Evolutionary conservation across 2,888 invertebrate species (phyloP), one percentile per base, ranked within the genome.

Genomic region (Keiferia lycopersicella): DNA sequence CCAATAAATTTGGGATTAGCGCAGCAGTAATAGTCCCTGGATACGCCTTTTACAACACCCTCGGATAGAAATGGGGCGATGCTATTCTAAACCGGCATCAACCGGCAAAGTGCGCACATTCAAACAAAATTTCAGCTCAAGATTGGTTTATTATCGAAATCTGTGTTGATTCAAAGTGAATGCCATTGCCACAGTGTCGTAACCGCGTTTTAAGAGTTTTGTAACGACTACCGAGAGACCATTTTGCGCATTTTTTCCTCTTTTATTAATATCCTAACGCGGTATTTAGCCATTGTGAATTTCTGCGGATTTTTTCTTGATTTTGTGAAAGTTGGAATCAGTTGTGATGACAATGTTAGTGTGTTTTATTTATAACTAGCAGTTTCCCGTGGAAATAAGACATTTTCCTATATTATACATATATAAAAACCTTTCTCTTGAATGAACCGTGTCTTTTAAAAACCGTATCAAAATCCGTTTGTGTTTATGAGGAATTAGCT

Each of bases 181-280:
- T 73, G 77, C 73, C 75, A 76, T 66, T 76, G 77, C 72, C 76
- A 61, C 73, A 69, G 57, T 76, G 69, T 75, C 67, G 73, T 67
- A 76, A 76, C 60, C 8, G 10, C 38, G 68, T 69, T 74, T 73
- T 69, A 62, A 64, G 41, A 26, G 66, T 65, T 64, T 65, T 58
- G 67, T 72, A 73, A 68, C 71, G 62, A 61, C 59, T 39, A 58
- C 18, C 58, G 41, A 39, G 18, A 61, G 41, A 53, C 53, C 53
- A 16, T 56, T 56, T 56, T 16, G 56, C 16, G 18, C 34, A 56
- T 10, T 34, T 56, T 56, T 34, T 16, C n/a, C 11, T 45, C 4
- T 16, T 45, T 7, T 16, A 16, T 45, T 4, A 14, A 12, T 39
- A 14, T 12, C 4, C 3, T 16, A n/a, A 16, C n/a, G 45, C n/a